Base-by-base conservation (phyloP, 2,113 vertebrate species). In the Callocephalon fimbriatum region DNA sequence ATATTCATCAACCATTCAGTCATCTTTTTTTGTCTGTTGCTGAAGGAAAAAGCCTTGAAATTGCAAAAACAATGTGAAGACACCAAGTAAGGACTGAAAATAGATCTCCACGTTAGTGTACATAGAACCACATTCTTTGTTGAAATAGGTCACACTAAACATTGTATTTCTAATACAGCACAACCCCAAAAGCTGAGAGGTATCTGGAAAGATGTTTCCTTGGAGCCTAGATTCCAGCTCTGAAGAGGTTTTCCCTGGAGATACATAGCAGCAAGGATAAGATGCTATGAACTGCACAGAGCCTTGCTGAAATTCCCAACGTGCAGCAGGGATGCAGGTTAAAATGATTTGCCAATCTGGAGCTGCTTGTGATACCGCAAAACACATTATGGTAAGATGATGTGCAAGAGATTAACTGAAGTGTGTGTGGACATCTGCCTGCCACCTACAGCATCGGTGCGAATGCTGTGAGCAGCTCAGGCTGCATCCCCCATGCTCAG, bases 1-100 rank as follows among this genome's bases (percentile, higher is more conserved):
- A 31, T 86, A 86, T 90, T 79, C 47, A 79, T 37, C 63, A 77
- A 35, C 32, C 25, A 2, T 63, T 88, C 37, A 63, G 54, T 22
- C 26, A 50, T 26, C 32, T 63, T 61, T 88, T 85, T 85, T 85
- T 59, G 56, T 71, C 58, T 87, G 5, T 44, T 76, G 15, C 26
- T 68, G 10, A 72, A 90, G 59, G 35, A 90, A 58, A 58, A 81
- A 67, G 50, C 26, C 42, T 91, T 89, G 84, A 73, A 83, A 87
- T 45, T 20, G 27, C 26, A 88, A n/a, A 81, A 78, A 71, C 17
- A 66, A 66, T 16, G 74, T 21, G 37, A 90, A 71, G 50, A 85
- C 29, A 44, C 7, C 54, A 85, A 51, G 66, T 62, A 54, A 78
- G 18, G 20, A 45, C 4, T 67, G 61, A 75, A 95, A 88, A 87